Conservation (phyloP, 2,888 invertebrate genomes). For the Eilema caniola region DNA sequence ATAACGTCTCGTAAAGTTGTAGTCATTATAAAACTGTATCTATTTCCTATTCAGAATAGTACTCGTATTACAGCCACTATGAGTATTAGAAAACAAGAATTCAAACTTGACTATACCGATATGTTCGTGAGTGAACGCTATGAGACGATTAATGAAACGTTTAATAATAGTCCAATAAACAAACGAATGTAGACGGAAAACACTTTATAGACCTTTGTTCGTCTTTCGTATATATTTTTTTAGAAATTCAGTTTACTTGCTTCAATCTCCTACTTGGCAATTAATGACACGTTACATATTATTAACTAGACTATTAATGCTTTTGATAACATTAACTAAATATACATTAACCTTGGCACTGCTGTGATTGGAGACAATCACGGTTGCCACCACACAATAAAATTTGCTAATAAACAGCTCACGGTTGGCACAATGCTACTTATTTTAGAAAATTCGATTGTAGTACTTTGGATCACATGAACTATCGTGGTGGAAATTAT, state of each 20-base stretch:
- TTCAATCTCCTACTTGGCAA: background rate
- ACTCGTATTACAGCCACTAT: background rate
- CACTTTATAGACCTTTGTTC: too few relatives aligned
- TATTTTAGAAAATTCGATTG: background rate
- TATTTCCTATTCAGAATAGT: background rate
- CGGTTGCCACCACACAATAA: constrained; percentile 42
- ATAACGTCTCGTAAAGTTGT: background rate
- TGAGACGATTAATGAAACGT: background rate
- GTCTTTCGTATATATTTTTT: too few relatives aligned
- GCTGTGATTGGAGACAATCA: constrained; percentile 49
- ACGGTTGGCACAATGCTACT: background rate
- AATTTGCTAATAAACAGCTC: constrained; percentile 21
- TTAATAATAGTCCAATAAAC: background rate
- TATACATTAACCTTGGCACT: constrained; percentile 30
- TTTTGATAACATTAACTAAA: constrained; percentile 11
- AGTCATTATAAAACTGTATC: background rate
- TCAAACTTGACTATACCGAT: background rate
- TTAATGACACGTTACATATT: background rate
- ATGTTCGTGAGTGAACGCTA: background rate
- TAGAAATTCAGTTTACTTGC: too few relatives aligned
- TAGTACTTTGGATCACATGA: background rate
- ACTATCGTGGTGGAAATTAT: too few relatives aligned
- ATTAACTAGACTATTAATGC: too few relatives aligned
- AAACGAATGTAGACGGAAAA: background rate
- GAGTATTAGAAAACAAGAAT: background rate